phyloP scores from a whole-genome alignment of 2,888 invertebrate species.

The Galeopsomyia nigrocyanea region DNA sequence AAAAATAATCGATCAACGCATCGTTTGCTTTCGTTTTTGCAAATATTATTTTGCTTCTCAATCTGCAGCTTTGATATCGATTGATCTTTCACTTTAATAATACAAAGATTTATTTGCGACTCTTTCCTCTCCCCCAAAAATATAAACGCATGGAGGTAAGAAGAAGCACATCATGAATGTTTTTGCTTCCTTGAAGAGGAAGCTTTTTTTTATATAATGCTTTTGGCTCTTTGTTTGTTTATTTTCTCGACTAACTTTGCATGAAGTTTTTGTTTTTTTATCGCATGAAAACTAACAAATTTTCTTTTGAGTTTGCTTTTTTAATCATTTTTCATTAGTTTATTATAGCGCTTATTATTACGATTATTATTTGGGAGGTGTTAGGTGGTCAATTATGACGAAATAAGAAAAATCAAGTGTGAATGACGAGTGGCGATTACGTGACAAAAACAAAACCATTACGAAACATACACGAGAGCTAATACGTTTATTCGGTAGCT shows the following conservation, averaged over 20 bases:
- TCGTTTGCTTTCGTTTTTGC: not conserved
- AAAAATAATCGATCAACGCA: conserved; percentile 5
- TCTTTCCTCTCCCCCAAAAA: not conserved
- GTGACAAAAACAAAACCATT: too few species aligned
- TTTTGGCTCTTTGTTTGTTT: conserved; percentile 26
- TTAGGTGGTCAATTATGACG: conserved; percentile 50
- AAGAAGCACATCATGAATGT: conserved; percentile 40
- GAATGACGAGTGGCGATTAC: too few species aligned
- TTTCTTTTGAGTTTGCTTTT: conserved; percentile 30
- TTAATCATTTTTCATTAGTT: conserved; percentile 13
- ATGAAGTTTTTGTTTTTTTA: conserved; percentile 15
- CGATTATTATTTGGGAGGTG: conserved; percentile 53
- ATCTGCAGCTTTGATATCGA: not conserved
- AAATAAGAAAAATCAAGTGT: too few species aligned
- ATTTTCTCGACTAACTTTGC: conserved; percentile 25
- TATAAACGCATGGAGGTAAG: conserved; percentile 43
- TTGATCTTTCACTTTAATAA: conserved; percentile 19
- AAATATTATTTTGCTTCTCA: not conserved
- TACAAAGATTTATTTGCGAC: conserved; percentile 22
- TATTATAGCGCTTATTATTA: not conserved
- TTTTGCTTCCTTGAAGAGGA: too few species aligned
- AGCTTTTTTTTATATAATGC: conserved; percentile 5
- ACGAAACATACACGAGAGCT: too few species aligned
- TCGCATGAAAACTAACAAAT: conserved; percentile 33
- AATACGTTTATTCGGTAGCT: too few species aligned